Evolutionary conservation across 2,113 vertebrate species (phyloP), one percentile per base, ranked within the genome.

Genomic region (Sarotherodon lohbergeri): DNA sequence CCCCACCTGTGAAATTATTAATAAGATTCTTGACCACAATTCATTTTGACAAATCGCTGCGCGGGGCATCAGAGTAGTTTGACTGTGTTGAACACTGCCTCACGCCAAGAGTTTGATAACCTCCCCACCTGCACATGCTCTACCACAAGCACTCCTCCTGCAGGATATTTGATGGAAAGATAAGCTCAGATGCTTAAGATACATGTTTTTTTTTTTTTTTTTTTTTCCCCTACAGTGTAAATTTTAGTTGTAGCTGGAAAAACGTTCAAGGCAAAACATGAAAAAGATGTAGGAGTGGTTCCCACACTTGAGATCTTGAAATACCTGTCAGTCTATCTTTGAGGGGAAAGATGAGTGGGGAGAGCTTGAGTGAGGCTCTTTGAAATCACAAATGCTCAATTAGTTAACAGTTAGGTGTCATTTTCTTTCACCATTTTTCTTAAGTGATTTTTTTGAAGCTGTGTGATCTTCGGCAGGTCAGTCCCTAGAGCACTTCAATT

Each of bases 1-100:
- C 14, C 24, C 41, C 16, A 19, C 46, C 52, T 48, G 12, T 83
- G 91, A 94, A 93, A 88, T 95, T 96, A 95, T 95, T 94, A 95
- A 95, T 96, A 95, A 89, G 87, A 94, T 95, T 96, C 90, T 92
- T 95, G 92, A 95, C 96, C 95, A 95, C 95, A 97, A 94, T 96
- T 97, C 94, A 96, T 97, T 97, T 95, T 97, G 96, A 97, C 95
- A 96, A 96, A 97, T 97, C 92, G 78, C 93, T 94, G 91, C 80
- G 88, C 86, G 88, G 95, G 94, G 90, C 93, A 95, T 96, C 95
- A 95, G 92, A 93, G 87, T 93, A 94, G 94, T 95, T 96, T 95
- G 94, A 96, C 90, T 94, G 94, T 95, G 96, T 96, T 88, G 86
- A 94, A 96, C 95, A 96, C 83, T 80, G 87, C 93, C 92, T 96